Conservation (phyloP, 2,888 invertebrate genomes). For the Prosapia bicincta region DNA sequence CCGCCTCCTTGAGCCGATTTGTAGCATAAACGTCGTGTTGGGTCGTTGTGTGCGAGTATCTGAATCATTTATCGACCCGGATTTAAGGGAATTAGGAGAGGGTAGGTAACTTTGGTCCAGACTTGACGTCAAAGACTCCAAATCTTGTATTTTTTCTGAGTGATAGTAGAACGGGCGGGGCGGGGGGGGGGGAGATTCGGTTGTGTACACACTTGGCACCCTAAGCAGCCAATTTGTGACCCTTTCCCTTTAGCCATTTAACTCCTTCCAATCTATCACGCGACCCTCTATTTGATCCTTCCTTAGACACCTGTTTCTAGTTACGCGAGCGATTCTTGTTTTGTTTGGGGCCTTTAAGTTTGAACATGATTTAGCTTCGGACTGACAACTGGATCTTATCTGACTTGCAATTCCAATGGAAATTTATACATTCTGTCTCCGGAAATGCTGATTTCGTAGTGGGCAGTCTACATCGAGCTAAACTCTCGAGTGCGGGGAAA, state of each 20-base stretch:
- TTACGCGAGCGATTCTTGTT: background rate
- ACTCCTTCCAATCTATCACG: background rate
- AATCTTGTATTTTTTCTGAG: background rate
- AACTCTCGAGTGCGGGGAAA: too few relatives aligned
- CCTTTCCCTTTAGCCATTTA: background rate
- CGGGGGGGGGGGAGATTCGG: too few relatives aligned
- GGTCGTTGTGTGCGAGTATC: too few relatives aligned
- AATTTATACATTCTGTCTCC: too few relatives aligned
- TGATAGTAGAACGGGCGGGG: background rate
- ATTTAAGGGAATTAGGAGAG: background rate
- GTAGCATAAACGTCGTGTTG: too few relatives aligned
- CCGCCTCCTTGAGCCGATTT: too few relatives aligned
- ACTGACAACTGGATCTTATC: too few relatives aligned
- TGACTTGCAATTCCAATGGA: too few relatives aligned
- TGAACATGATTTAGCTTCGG: slow-evolving; percentile 2
- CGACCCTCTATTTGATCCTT: background rate
- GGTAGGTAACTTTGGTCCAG: background rate
- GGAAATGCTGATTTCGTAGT: too few relatives aligned
- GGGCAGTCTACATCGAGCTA: too few relatives aligned
- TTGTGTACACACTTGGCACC: background rate
- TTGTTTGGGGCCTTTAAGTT: background rate
- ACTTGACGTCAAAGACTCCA: background rate
- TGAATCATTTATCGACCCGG: background rate
- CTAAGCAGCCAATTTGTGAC: background rate
- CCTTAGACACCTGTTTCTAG: background rate